Conservation (phyloP, 2,888 invertebrate species). For the Germaria angustata region DNA sequence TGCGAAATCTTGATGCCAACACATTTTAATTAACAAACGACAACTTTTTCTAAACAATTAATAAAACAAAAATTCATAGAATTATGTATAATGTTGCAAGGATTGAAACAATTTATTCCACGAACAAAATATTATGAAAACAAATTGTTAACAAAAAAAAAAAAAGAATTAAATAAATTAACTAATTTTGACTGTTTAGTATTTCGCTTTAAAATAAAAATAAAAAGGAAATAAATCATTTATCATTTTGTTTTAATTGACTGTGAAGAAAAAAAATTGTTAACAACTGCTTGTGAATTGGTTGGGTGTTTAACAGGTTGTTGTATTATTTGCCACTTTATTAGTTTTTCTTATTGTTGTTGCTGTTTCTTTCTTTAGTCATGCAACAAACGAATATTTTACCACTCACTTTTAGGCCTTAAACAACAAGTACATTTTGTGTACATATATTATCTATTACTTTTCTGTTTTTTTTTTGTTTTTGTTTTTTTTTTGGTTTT, state of each 20-base stretch:
- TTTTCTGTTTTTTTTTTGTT: not conserved
- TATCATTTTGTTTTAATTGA: conserved; percentile 35
- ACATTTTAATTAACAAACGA: too few species aligned
- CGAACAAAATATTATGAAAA: not conserved
- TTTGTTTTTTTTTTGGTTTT: conserved; percentile 23
- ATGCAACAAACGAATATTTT: conserved; percentile 53
- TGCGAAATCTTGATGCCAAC: too few species aligned
- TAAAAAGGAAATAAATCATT: conserved; percentile 47
- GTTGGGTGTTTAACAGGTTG: conserved; percentile 42
- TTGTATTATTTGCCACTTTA: conserved; percentile 44
- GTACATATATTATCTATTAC: conserved; percentile 20
- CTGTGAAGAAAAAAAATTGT: conserved; percentile 21
- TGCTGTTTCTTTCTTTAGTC: not conserved
- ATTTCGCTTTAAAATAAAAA: conserved; percentile 33
- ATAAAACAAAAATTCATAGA: too few species aligned
- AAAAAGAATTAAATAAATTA: not conserved
- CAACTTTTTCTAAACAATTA: too few species aligned
- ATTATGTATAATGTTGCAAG: too few species aligned
- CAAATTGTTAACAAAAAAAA: conserved; percentile 29
- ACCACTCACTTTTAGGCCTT: conserved; percentile 65
- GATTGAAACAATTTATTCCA: conserved; percentile 15
- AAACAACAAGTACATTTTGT: conserved; percentile 12
- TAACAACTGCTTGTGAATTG: conserved; percentile 27
- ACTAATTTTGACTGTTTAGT: conserved; percentile 30
- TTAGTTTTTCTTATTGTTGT: not conserved